Conservation (phyloP, 1,140 invertebrate species). For the Sarcophaga bullata region DNA sequence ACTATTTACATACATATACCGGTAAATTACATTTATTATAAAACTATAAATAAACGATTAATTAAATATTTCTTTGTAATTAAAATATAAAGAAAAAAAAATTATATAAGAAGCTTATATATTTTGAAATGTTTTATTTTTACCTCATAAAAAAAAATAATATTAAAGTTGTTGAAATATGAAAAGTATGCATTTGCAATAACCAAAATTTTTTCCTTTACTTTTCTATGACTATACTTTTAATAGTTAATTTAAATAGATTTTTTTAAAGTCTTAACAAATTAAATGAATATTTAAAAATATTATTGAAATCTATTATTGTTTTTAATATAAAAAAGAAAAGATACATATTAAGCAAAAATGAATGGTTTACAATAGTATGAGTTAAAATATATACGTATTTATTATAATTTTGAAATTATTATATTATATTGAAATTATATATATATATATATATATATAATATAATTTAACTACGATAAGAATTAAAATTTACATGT, state of each 20-base stretch:
- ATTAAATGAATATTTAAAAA: not conserved
- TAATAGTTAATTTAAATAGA: not conserved
- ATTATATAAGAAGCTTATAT: not conserved
- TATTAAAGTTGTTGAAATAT: slow-evolving; percentile 23
- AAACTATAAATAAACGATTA: not conserved
- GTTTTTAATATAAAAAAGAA: not conserved
- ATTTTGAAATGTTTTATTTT: slow-evolving; percentile 36
- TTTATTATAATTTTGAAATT: too few species aligned
- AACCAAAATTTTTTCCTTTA: slow-evolving; percentile 3
- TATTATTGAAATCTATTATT: too few species aligned
- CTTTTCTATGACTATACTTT: not conserved
- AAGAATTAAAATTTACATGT: slow-evolving; percentile 24
- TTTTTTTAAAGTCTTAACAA: not conserved
- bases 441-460: too few species aligned
- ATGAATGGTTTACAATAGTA: too few species aligned
- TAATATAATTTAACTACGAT: too few species aligned
- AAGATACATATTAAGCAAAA: too few species aligned
- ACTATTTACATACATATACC: too few species aligned
- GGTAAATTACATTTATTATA: too few species aligned
- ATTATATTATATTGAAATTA: too few species aligned
- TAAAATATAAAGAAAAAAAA: not conserved
- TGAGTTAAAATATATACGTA: too few species aligned
- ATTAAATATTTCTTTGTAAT: slow-evolving; percentile 18
- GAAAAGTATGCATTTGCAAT: not conserved
- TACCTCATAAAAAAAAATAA: slow-evolving; percentile 24